A percentile compares a stretch with the other conserved stretches of the same genome.
Conservation (phyloP, 2,797 vertebrate species). For the Argentina silus region DNA sequence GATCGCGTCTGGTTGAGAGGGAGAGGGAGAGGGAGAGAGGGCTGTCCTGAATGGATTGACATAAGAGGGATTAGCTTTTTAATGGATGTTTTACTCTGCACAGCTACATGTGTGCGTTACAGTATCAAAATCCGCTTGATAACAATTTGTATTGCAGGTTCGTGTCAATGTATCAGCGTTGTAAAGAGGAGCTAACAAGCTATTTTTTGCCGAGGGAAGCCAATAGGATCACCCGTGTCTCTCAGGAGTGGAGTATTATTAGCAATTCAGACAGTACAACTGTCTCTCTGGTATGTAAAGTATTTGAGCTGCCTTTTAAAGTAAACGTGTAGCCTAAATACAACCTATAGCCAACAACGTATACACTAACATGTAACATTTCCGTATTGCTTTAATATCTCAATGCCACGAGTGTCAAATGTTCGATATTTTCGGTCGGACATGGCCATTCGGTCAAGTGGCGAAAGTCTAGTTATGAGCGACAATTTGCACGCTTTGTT, state of each 20-base stretch:
- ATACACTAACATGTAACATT: conserved; percentile 30
- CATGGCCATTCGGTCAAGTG: conserved; percentile 66
- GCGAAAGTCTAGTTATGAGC: not conserved
- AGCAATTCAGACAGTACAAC: conserved; percentile 78
- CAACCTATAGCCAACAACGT: conserved; percentile 15
- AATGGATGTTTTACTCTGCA: conserved; percentile 55
- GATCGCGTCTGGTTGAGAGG: conserved; percentile 71
- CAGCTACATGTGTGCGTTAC: conserved; percentile 38
- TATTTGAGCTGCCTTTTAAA: conserved; percentile 69
- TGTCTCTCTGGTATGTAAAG: conserved; percentile 83
- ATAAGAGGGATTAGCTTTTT: conserved; percentile 71
- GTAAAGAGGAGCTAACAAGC: conserved; percentile 60
- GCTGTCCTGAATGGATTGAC: conserved; percentile 70
- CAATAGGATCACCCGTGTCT: conserved; percentile 72
- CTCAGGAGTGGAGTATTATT: conserved; percentile 80
- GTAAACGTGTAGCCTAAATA: conserved; percentile 55
- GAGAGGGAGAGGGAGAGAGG: conserved; percentile 40
- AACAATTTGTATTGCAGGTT: conserved; percentile 30
- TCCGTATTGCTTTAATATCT: not conserved
- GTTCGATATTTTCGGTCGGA: not conserved
- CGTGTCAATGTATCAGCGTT: conserved; percentile 66
- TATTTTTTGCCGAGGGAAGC: conserved; percentile 74
- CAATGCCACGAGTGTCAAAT: conserved; percentile 12
- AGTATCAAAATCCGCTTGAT: conserved; percentile 26
- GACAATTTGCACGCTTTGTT: not conserved